Evolutionary conservation across 2,113 vertebrate genomes (phyloP), one percentile per base, ranked within the genome.

Genomic region (Felis catus): DNA sequence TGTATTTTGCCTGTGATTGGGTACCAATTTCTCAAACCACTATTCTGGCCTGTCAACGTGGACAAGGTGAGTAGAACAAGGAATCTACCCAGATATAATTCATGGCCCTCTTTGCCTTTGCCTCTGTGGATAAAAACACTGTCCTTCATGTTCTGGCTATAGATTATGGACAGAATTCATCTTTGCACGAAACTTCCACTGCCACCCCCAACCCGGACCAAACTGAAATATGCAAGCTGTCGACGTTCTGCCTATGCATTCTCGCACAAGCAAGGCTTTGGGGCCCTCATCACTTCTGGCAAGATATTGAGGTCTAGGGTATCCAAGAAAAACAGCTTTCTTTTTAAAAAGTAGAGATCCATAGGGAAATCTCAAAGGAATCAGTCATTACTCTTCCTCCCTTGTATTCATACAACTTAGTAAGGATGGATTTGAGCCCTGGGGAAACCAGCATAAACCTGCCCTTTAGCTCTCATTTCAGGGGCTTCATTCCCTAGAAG

Each of bases 241-340:
- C 99, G 99, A 0, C 99, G 99, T 29, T 99, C 99, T 0, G 99
- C 99, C 83, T 99, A 99, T 4, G 99, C 99, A 31, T 99, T 99
- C 98, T 99, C 99, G n/a, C 99, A 99, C 92, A 97, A 99, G 53
- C 98, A 99, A 0, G 99, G 99, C 88, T 99, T 99, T 8, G 99
- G 99, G 3, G 99, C 99, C 11, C 99, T 99, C 98, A 99, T 99
- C 74, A 99, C 99, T n/a, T 99, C 99, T 0, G 98, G 99, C 2
- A 98, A 98, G 92, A 99, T 99, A 95, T 98, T 99, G 98, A 98
- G 99, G 27, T 98, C 95, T 96, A 99, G 94, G 73, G 29, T 91
- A 13, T 80, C 93, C 88, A 91, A 85, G 39, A 98, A 93, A 0
- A 97, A 73, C 79, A 98, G 95, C 1, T 93, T 93, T 92, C 76